These are phyloP conservation scores for Heterodera filipjevi DNA, from an alignment of 2,888 invertebrate genomes.

Conservation along the genomic window DNA sequence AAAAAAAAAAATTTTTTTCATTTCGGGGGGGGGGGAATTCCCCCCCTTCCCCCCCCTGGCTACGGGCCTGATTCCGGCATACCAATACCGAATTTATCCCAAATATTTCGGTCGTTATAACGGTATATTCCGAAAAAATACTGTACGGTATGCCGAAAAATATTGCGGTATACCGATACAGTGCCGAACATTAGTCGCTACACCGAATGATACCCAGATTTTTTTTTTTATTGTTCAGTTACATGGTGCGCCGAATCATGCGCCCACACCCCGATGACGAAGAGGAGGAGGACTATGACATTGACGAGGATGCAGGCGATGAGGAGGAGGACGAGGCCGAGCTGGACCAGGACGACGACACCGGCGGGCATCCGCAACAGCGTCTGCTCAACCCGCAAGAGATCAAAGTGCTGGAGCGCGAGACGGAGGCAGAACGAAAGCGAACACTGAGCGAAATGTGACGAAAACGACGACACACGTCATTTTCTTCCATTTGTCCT, in stretches of 20 bases:
- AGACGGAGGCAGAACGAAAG: background rate
- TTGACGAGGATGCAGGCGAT: background rate
- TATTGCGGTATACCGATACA: too few species aligned
- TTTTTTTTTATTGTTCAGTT: background rate
- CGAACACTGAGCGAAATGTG: too few species aligned
- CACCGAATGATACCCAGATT: background rate
- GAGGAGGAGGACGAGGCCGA: background rate
- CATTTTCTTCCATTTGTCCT: too few species aligned
- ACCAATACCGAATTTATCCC: too few species aligned
- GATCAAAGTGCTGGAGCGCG: conserved; percentile 1
- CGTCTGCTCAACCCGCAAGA: conserved; percentile 12
- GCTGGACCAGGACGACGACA: background rate
- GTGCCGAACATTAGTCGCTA: background rate
- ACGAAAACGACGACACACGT: too few species aligned
- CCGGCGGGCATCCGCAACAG: background rate
- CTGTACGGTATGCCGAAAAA: too few species aligned
- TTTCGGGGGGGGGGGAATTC: too few species aligned
- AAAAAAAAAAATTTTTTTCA: too few species aligned
- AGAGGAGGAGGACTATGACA: conserved; percentile 12
- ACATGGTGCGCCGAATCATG: conserved; percentile 29
- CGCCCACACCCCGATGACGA: conserved; percentile 15
- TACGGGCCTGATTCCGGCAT: too few species aligned
- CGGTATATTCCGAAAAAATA: too few species aligned
- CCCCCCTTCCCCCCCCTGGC: too few species aligned
- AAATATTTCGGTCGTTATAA: too few species aligned